Evolutionary conservation across 2,113 vertebrate species (phyloP), one percentile per base, ranked within the genome.

Genomic region (Alexandromys fortis): DNA sequence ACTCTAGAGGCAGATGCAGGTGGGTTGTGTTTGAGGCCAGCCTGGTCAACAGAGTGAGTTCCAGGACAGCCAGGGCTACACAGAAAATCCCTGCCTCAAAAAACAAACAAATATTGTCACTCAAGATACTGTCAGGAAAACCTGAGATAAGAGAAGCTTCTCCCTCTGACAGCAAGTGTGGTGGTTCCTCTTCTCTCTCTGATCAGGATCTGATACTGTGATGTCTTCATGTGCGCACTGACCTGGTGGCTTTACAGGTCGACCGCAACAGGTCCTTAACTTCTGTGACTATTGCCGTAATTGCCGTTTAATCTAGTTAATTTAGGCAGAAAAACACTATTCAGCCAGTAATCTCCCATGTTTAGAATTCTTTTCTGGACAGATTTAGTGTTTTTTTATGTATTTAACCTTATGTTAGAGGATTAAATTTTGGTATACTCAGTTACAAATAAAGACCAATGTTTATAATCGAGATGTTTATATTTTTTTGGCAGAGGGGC

Each of bases 81-180:
- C 19, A 38, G 70, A 38, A 21, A 72, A 72, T 21, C 35, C 70
- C 35, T 72, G 19, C 70, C 70, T 38, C 16, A 21, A 73, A 38
- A 73, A 72, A 72, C 68, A 72, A 72, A 72, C 68, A n/a, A 73
- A 72, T n/a, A 68, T 72, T 72, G 70, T 94, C 55, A 96, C 95
- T 85, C 82, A 42, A 94, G 63, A 65, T 95, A 95, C 86, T 95
- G 70, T 96, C 90, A 95, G 97, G 86, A 92, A 95, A 95, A 89
- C 86, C 85, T 93, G 95, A 94, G 94, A 86, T 81, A 26, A 87
- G 94, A 79, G 85, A 90, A 76, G 83, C 13, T 63, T 49, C 77
- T 24, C 7, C 96, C 91, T 58, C 83, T 90, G 19, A 35, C 67
- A 58, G 0, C 5, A 21, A 85, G 61, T 93, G 10, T 86, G 83